phyloP scores from a whole-genome alignment of 2,113 vertebrate species.

The Tichodroma muraria region DNA sequence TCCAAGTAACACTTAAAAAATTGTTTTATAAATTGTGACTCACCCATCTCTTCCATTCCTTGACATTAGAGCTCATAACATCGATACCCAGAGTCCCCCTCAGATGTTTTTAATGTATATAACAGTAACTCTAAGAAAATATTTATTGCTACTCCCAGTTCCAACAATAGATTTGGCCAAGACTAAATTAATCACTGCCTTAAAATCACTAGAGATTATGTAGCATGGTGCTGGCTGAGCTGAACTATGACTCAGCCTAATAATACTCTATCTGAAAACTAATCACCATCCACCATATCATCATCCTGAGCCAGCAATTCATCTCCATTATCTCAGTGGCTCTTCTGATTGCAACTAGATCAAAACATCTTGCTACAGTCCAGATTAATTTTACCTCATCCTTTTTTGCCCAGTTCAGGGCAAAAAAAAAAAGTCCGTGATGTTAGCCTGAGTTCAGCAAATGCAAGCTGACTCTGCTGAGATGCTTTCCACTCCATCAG shows the following conservation, averaged over 20 bases:
- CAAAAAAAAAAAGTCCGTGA: background rate
- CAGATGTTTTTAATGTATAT: background rate
- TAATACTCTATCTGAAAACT: constrained; percentile 26
- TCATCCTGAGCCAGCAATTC: constrained; percentile 25
- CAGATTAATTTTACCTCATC: constrained; percentile 45
- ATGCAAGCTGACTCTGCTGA: background rate
- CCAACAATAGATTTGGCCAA: constrained; percentile 20
- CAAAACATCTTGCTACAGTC: constrained; percentile 53
- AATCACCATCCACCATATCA: constrained; percentile 14
- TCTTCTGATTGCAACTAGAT: constrained; percentile 32
- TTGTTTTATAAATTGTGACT: background rate
- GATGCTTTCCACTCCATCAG: constrained; percentile 40
- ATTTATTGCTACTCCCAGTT: constrained; percentile 15
- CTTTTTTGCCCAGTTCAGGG: constrained; percentile 9
- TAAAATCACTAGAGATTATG: constrained; percentile 24
- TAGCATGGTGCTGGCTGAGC: background rate
- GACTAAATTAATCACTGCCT: constrained; percentile 42
- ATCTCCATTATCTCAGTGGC: constrained; percentile 50
- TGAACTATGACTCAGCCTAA: constrained; percentile 16
- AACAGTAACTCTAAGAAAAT: background rate
- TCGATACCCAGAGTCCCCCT: background rate
- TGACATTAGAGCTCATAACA: background rate
- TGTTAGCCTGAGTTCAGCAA: constrained; percentile 8
- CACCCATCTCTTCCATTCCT: background rate
- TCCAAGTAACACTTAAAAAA: background rate